Conservation (phyloP, 2,888 invertebrate genomes). For the Heteromyza rotundicornis region DNA sequence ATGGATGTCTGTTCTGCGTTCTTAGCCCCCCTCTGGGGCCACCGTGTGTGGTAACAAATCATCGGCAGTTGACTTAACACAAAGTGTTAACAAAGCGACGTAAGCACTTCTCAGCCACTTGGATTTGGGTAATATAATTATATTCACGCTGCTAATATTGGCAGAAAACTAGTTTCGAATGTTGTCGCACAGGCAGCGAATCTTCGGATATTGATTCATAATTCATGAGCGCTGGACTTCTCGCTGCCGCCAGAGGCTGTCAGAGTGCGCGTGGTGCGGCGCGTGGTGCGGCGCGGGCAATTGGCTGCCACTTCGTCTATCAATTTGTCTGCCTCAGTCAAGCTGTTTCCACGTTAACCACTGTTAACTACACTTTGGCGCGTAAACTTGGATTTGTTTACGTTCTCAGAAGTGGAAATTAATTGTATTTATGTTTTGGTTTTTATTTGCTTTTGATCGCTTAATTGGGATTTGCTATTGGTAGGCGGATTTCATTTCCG, state of each 20-base stretch:
- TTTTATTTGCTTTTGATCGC: background rate
- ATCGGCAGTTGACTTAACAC: background rate
- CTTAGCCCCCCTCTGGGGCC: too few relatives aligned
- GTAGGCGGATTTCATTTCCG: slow-evolving; percentile 21
- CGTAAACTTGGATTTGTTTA: background rate
- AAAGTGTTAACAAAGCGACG: background rate
- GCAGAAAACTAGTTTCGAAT: background rate
- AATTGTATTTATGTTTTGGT: too few relatives aligned
- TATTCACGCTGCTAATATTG: background rate
- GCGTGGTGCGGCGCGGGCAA: too few relatives aligned
- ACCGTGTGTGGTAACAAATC: background rate
- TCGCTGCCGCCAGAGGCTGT: too few relatives aligned
- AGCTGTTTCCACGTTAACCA: too few relatives aligned
- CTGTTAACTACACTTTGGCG: too few relatives aligned
- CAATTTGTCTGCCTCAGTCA: background rate
- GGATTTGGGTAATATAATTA: background rate
- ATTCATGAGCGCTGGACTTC: background rate
- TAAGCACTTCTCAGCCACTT: background rate
- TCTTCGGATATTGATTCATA: background rate
- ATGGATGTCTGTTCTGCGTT: too few relatives aligned
- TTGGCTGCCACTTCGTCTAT: slow-evolving; percentile 2
- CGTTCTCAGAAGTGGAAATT: background rate
- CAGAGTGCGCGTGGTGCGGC: too few relatives aligned
- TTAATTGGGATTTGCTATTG: background rate
- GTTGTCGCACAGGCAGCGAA: background rate